A percentile compares a stretch with the other conserved stretches of the same genome.
These are phyloP conservation scores for Iphiclides podalirius DNA, from an alignment of 2,888 invertebrate species.

Conservation along the genomic window DNA sequence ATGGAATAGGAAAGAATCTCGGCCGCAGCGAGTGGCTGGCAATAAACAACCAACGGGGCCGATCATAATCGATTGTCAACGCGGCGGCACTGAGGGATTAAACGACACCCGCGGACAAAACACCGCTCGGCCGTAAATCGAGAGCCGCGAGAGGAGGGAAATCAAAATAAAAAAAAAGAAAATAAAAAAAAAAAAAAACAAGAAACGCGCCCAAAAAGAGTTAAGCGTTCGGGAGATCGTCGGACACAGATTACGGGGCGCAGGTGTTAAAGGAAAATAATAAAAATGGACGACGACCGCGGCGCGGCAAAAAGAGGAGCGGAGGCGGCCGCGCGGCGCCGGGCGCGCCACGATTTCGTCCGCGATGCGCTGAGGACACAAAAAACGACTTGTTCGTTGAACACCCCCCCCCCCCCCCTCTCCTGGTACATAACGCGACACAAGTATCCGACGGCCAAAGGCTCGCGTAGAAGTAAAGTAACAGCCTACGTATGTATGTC, in stretches of 20 bases:
- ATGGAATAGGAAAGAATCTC: neutral
- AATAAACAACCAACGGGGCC: constrained; percentile 44
- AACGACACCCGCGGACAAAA: constrained; percentile 72
- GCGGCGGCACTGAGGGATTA: constrained; percentile 67
- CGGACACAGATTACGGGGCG: constrained; percentile 76
- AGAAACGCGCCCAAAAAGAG: constrained; percentile 70
- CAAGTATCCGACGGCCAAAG: too few relatives aligned
- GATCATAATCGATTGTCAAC: constrained; percentile 69
- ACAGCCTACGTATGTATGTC: too few relatives aligned
- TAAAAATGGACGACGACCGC: constrained; percentile 68
- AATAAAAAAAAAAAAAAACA: neutral
- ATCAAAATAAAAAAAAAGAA: neutral
- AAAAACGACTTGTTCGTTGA: too few relatives aligned
- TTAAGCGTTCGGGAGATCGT: constrained; percentile 78
- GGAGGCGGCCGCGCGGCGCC: constrained; percentile 72
- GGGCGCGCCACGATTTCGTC: constrained; percentile 22
- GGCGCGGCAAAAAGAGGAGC: constrained; percentile 67
- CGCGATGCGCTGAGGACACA: neutral
- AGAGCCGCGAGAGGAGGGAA: too few relatives aligned
- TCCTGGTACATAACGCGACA: too few relatives aligned
- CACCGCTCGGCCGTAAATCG: constrained; percentile 67
- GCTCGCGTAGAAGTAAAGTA: too few relatives aligned
- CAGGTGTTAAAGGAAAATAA: constrained; percentile 81
- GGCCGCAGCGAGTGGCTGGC: neutral
- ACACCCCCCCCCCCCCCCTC: too few relatives aligned